Evolutionary conservation across 2,888 invertebrate species (phyloP).

Genomic region (Melitaea athalia): DNA sequence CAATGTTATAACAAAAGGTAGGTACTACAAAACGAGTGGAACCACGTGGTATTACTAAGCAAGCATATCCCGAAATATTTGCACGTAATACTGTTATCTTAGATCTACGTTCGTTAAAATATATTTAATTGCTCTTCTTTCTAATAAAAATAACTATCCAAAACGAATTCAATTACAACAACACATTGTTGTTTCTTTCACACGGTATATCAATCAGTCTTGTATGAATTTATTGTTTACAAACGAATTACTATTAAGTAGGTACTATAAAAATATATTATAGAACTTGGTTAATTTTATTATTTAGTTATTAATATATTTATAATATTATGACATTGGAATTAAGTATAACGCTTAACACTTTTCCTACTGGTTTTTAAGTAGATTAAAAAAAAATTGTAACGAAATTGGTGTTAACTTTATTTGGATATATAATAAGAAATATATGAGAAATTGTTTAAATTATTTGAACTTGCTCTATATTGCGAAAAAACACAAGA

Average conservation of each 20-base stretch:
- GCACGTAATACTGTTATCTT: background rate
- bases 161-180: background rate
- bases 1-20: no score
- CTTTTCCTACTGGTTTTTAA: no score
- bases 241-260: background rate
- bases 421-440: no score
- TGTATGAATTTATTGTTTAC: slow-evolving; percentile 1
- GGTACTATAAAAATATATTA: no score
- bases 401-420: no score
- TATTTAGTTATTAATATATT: background rate
- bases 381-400: no score
- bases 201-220: slow-evolving; percentile 3
- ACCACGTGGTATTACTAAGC: no score
- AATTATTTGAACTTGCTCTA: background rate
- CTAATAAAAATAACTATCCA: background rate
- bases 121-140: background rate
- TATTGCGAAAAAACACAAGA: background rate
- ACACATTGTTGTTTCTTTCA: background rate
- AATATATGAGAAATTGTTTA: no score
- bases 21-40: no score
- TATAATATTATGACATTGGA: no score
- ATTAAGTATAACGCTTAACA: no score
- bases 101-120: background rate
- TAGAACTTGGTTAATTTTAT: background rate
- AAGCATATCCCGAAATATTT: no score